A percentile compares a stretch with the other conserved stretches of the same genome.
Evolutionary conservation across 2,113 vertebrate species (phyloP).

Genomic region (Leptobrachium ailaonicum): DNA sequence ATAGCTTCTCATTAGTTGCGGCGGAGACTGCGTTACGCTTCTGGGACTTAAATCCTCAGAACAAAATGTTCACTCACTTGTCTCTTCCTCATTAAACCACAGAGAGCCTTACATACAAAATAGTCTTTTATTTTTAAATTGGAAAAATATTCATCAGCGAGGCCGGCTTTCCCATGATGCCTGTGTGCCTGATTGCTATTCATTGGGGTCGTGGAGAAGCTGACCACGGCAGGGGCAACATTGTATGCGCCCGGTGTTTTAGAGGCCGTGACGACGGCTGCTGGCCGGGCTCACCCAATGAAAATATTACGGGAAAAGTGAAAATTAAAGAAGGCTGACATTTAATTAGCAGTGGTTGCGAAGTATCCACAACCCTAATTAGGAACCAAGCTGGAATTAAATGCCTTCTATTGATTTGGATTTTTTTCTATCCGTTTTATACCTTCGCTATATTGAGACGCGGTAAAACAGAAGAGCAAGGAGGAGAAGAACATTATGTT

Average conservation of each 20-base stretch:
- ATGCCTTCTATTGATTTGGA: no score
- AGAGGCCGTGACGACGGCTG: neutral
- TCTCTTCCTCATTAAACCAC: slow-evolving; percentile 34
- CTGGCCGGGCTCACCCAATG: neutral
- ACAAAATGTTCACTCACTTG: slow-evolving; percentile 37
- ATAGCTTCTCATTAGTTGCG: slow-evolving; percentile 42
- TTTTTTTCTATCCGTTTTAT: no score
- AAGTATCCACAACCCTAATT: no score
- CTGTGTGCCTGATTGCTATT: neutral
- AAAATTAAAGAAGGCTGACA: no score
- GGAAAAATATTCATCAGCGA: slow-evolving; percentile 33
- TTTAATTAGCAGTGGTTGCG: no score
- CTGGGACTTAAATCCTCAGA: slow-evolving; percentile 39
- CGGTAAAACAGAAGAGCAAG: no score
- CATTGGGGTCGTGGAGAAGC: neutral
- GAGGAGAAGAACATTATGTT: no score
- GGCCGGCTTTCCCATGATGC: neutral
- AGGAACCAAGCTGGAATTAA: no score
- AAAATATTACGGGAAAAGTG: no score
- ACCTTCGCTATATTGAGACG: no score
- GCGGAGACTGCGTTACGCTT: slow-evolving; percentile 18
- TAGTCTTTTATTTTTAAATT: slow-evolving; percentile 28
- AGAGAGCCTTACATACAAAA: slow-evolving; percentile 25
- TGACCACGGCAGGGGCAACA: neutral
- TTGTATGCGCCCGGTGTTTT: neutral